Base-by-base conservation (phyloP, 2,888 invertebrate genomes). In the Flexamia atlantica region DNA sequence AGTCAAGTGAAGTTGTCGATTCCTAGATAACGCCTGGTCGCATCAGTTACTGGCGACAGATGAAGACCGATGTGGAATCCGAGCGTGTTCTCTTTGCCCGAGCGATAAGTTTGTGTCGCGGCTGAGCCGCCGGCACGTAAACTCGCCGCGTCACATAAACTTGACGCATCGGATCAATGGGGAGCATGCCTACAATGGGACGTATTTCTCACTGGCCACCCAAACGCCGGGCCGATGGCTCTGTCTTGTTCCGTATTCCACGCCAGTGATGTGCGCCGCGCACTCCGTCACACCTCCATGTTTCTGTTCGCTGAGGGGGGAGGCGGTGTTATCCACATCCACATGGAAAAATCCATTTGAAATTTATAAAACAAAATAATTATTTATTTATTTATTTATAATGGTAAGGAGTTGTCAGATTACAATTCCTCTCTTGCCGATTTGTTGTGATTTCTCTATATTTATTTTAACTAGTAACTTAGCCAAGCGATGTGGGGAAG, bases 161-260 rank as follows among this genome's bases (percentile, higher is more conserved):
- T 17, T 46, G 46, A 46, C 46, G 46, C 46, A 60, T 23, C 23
- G 60, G 60, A 60, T 60, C 60, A 60, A 60, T 60, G 53, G 53
- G 23, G 23, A 53, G n/a, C 53, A 4, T 53, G 53, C 53, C 12
- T 53, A 53, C 53, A 53, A 53, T 53, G 53, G 60, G 60, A 60
- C 60, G 60, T 60, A 60, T 60, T 14, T 60, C 60, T 60, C 60
- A 60, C 60, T 4, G 60, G 5, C 60, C 60, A 60, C 60, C 60
- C 23, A 23, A 23, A 60, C 28, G 28, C 9, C 23, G 53, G 36
- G 17, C 17, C 46, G 46, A 46, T 17, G 46, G 3, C 12, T 9
- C 46, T n/a, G n/a, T n/a, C n/a, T 36, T 9, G 36, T 9, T 36
- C 9, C 36, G 36, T 36, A 36, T 36, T 36, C 5, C 9, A 36